Conservation (phyloP, 2,797 vertebrate genomes). For the Arvicola amphibius region DNA sequence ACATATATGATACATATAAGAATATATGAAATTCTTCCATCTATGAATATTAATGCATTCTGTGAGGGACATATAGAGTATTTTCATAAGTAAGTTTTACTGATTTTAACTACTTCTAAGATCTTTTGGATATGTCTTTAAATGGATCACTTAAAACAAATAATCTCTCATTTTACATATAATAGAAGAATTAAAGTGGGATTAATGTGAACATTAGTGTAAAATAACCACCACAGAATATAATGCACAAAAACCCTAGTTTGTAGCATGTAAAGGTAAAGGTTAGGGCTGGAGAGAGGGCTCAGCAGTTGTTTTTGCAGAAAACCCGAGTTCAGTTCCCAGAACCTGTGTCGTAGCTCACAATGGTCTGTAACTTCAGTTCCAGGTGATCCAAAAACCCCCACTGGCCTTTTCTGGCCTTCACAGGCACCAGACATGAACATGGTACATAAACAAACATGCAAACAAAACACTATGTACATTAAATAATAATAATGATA, state of each 20-base stretch:
- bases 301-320: background rate
- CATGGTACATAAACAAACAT: too few species aligned
- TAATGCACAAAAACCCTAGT: background rate
- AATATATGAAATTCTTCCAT: background rate
- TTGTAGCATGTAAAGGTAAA: background rate
- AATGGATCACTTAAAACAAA: too few species aligned
- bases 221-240: too few species aligned
- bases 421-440: too few species aligned
- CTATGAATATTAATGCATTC: background rate
- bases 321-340: background rate
- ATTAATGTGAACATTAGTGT: too few species aligned
- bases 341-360: background rate
- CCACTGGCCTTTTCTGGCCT: too few species aligned
- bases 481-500: too few species aligned
- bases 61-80: background rate
- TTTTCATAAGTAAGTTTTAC: slow-evolving; percentile 20
- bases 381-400: too few species aligned
- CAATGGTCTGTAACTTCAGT: background rate
- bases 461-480: too few species aligned
- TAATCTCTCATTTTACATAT: too few species aligned
- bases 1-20: background rate
- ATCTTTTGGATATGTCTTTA: background rate
- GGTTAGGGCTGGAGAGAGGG: too few species aligned
- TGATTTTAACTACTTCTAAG: background rate
- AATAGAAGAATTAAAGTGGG: too few species aligned